These are phyloP conservation scores for Pongo abelii DNA, from an alignment of 2,113 vertebrate genomes.

Conservation along the genomic window DNA sequence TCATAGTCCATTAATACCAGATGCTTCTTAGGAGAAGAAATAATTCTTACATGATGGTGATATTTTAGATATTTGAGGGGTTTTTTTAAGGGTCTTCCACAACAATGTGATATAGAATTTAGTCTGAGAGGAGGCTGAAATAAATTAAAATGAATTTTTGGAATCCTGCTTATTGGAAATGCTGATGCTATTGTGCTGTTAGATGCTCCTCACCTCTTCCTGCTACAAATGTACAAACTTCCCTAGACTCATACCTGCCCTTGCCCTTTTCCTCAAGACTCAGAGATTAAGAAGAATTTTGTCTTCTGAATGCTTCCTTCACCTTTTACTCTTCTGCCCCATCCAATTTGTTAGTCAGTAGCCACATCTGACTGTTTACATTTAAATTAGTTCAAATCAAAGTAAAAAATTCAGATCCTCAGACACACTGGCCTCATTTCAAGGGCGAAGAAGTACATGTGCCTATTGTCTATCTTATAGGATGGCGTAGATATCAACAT, in stretches of 20 bases:
- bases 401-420: neutral
- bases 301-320: neutral
- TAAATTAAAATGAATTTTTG: slow-evolving; percentile 16
- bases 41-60: neutral
- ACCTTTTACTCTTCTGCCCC: neutral
- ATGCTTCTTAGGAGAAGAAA: neutral
- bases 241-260: neutral
- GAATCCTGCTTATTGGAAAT: neutral
- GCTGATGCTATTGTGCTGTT: neutral
- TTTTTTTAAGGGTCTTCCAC: neutral
- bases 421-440: neutral
- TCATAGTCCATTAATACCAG: neutral
- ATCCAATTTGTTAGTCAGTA: neutral
- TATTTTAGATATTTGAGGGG: neutral
- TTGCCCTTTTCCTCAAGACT: neutral
- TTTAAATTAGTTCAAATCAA: neutral
- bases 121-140: neutral
- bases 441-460: neutral
- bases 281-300: neutral
- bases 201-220: neutral
- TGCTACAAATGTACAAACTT: neutral
- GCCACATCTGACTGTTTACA: neutral
- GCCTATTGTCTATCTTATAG: neutral
- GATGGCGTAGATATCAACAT: neutral
- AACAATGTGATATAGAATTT: neutral